phyloP scores from a whole-genome alignment of 2,797 vertebrate genomes.

The Enteromius mattozi region DNA sequence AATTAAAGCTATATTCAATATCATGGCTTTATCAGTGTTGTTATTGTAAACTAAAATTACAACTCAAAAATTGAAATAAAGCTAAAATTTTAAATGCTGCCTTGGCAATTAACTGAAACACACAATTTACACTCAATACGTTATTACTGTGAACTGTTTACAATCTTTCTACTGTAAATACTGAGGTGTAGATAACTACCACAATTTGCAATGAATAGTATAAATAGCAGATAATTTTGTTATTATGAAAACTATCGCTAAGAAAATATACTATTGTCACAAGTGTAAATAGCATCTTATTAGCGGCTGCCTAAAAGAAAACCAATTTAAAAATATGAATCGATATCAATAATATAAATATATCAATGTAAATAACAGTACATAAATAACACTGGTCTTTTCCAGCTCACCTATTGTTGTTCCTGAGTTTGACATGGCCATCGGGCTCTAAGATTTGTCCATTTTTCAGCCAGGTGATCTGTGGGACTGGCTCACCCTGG shows the following conservation, averaged over 20 bases:
- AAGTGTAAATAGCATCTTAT: no score
- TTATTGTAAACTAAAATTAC: neutral
- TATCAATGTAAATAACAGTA: neutral
- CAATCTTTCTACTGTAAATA: no score
- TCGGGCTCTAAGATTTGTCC: conserved; percentile 92
- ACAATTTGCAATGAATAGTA: no score
- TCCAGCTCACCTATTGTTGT: conserved; percentile 91
- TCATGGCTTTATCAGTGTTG: neutral
- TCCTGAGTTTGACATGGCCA: conserved; percentile 92
- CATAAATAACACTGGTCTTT: neutral
- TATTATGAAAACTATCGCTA: no score
- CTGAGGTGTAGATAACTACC: no score
- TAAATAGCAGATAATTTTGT: no score
- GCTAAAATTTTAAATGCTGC: neutral
- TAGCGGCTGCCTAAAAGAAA: neutral
- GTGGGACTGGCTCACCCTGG: conserved; percentile 91
- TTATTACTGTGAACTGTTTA: no score
- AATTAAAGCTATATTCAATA: neutral
- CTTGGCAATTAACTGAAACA: neutral
- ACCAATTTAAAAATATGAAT: neutral
- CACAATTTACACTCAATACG: no score
- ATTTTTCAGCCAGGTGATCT: conserved; percentile 97
- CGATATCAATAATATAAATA: neutral
- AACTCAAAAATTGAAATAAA: neutral
- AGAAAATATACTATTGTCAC: no score